phyloP scores from a whole-genome alignment of 2,888 invertebrate species.

The Malachius bipustulatus region DNA sequence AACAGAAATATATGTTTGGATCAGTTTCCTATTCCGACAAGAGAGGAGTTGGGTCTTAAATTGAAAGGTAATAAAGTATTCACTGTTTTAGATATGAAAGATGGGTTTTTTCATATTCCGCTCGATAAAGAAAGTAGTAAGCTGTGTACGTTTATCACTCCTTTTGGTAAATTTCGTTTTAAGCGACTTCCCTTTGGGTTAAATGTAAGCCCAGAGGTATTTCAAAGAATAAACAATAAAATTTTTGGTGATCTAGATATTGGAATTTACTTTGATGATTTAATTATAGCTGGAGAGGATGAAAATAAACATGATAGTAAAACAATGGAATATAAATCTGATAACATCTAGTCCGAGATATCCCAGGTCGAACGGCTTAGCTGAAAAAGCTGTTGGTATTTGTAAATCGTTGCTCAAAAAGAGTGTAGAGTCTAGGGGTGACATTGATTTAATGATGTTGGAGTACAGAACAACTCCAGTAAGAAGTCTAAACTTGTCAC shows the following conservation, averaged over 20 bases:
- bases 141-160: slow-evolving; percentile 24
- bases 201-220: slow-evolving; percentile 22
- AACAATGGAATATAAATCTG: slow-evolving; percentile 6
- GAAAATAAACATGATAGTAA: slow-evolving; percentile 21
- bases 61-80: slow-evolving; percentile 17
- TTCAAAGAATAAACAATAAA: slow-evolving; percentile 26
- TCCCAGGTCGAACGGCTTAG: slow-evolving; percentile 4
- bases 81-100: slow-evolving; percentile 24
- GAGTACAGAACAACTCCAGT: no score
- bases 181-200: slow-evolving; percentile 17
- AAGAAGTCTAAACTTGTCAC: no score
- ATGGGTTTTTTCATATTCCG: slow-evolving; percentile 26
- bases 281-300: slow-evolving; percentile 15
- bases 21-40: slow-evolving; percentile 18
- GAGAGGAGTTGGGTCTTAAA: slow-evolving; percentile 19
- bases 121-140: slow-evolving; percentile 22
- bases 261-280: slow-evolving; percentile 27
- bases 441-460: no score
- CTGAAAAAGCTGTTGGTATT: no score
- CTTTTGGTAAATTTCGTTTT: slow-evolving; percentile 23
- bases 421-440: no score
- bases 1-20: slow-evolving; percentile 19
- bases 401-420: no score
- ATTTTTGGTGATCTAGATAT: slow-evolving; percentile 28
- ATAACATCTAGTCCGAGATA: slow-evolving; percentile 5